A percentile compares a stretch with the other conserved stretches of the same genome.
These are phyloP conservation scores for Pseudonaja textilis DNA, from an alignment of 2,113 vertebrate genomes.

Conservation along the genomic window DNA sequence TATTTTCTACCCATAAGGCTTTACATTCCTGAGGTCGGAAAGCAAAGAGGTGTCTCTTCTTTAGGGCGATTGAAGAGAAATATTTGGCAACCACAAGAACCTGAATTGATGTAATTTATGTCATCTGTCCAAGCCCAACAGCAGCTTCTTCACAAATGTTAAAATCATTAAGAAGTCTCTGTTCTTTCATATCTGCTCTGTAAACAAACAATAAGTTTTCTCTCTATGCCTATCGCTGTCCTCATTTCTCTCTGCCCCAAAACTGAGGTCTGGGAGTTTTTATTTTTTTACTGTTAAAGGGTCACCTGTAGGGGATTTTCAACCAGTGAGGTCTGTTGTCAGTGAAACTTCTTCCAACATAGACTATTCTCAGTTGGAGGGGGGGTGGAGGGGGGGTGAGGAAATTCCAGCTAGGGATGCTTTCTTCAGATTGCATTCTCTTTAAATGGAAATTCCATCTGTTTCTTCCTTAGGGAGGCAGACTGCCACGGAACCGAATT, in stretches of 20 bases:
- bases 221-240: background rate
- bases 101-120: background rate
- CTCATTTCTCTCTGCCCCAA: background rate
- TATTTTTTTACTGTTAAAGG: background rate
- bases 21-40: background rate
- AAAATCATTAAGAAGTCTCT: background rate
- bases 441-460: slow-evolving; percentile 54
- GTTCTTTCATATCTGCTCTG: background rate
- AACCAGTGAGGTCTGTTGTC: slow-evolving; percentile 55
- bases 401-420: background rate
- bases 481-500: background rate
- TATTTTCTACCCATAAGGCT: background rate
- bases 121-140: background rate
- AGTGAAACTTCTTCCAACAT: slow-evolving; percentile 62
- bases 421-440: slow-evolving; percentile 46
- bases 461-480: slow-evolving; percentile 39
- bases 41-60: background rate
- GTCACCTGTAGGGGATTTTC: slow-evolving; percentile 8
- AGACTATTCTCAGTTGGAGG: slow-evolving; percentile 57
- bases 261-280: background rate
- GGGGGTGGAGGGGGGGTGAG: slow-evolving; percentile 54
- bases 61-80: background rate
- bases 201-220: background rate
- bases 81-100: background rate
- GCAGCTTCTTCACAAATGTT: background rate